Percentiles rank a stretch among this genome's conserved stretches.
phyloP scores from a whole-genome alignment of 1,140 invertebrate genomes.

The Zaprionus capensis region DNA sequence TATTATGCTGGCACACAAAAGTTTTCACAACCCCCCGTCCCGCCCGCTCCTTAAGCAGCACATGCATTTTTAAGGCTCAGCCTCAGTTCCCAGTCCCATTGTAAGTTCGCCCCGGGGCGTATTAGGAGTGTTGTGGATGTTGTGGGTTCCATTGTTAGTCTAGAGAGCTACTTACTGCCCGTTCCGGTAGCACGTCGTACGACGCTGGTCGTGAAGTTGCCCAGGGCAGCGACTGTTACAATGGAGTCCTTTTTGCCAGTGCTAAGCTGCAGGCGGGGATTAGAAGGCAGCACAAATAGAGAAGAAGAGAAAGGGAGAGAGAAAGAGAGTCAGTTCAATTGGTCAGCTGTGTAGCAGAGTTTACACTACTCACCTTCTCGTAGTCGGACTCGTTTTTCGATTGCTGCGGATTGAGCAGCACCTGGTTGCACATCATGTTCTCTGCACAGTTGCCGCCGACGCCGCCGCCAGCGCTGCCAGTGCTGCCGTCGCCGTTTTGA shows the following conservation, averaged over 20 bases:
- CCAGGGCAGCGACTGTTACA: constrained; percentile 80
- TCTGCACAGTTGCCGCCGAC: constrained; percentile 60
- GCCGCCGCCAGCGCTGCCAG: constrained; percentile 70
- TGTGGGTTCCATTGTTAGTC: constrained; percentile 14
- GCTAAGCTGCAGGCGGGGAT: constrained; percentile 66
- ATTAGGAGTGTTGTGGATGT: neutral
- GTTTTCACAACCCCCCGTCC: neutral
- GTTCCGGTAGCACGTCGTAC: constrained; percentile 82
- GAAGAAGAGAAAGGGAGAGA: neutral
- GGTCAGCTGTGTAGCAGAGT: constrained; percentile 2
- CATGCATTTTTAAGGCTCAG: neutral
- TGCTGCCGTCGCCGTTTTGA: constrained; percentile 72
- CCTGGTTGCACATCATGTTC: constrained; percentile 78
- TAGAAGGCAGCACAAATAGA: constrained; percentile 8
- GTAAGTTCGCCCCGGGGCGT: neutral
- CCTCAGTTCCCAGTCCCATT: neutral
- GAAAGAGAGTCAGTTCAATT: constrained; percentile 14
- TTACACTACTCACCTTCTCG: constrained; percentile 72
- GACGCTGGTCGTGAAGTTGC: constrained; percentile 81
- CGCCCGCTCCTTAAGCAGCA: neutral
- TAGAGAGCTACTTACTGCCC: constrained; percentile 72
- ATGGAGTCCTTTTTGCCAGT: constrained; percentile 83
- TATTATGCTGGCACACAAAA: constrained; percentile 2
- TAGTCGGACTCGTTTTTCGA: constrained; percentile 81
- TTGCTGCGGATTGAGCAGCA: constrained; percentile 77